Conservation (phyloP, 1,140 invertebrate genomes). For the Cryptotermes secundus region DNA sequence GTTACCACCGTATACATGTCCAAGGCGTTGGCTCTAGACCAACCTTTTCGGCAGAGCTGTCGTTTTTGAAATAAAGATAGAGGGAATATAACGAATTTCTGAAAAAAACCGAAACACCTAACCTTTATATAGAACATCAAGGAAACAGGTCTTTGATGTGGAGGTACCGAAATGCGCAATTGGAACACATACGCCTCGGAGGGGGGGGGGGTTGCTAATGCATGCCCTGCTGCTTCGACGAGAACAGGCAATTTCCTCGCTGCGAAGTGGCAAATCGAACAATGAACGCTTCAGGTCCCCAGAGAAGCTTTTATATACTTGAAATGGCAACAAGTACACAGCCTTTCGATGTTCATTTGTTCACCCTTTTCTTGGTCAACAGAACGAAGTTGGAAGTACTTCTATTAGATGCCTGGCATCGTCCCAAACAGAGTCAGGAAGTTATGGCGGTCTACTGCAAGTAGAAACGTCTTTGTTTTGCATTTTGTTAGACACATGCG, state of each 20-base stretch:
- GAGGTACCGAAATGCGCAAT: background rate
- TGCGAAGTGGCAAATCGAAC: conserved; percentile 15
- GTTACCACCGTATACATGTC: too few relatives aligned
- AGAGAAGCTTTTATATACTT: background rate
- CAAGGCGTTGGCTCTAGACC: too few relatives aligned
- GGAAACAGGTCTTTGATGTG: background rate
- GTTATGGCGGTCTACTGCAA: background rate
- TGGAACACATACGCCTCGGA: background rate
- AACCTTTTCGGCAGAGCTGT: too few relatives aligned
- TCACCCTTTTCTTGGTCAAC: background rate
- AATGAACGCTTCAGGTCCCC: background rate
- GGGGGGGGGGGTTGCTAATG: background rate
- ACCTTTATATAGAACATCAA: too few relatives aligned
- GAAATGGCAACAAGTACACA: conserved; percentile 10
- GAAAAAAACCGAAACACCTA: too few relatives aligned
- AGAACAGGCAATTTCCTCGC: conserved; percentile 5
- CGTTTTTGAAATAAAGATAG: too few relatives aligned
- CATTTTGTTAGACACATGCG: background rate
- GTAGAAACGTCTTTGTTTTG: background rate
- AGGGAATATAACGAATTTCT: too few relatives aligned
- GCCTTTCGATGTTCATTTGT: background rate
- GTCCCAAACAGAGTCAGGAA: background rate
- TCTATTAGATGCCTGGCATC: background rate
- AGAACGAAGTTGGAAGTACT: background rate
- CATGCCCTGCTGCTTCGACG: background rate